Evolutionary conservation across 2,797 vertebrate species (phyloP), one percentile per base, ranked within the genome.

Genomic region (Pseudocheirus occidentalis): DNA sequence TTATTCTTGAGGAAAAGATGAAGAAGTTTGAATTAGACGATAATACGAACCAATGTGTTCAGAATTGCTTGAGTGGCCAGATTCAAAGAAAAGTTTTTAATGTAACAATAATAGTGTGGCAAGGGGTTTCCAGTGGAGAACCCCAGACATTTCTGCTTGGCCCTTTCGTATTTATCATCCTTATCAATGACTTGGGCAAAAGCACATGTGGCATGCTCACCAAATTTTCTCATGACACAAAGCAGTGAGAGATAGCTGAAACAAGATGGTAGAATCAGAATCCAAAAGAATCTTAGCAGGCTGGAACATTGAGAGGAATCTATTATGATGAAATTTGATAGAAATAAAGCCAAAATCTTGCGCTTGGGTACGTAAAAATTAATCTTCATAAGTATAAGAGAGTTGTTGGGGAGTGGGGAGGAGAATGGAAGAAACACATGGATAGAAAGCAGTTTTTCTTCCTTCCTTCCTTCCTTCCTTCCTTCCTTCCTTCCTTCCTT

Each of bases 201-300:
- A 59, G 46, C 27, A 94, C 66, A 73, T n/a, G 6, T 40, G n/a
- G 10, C 28, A 3, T 73, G n/a, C 66, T 73, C 18, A 40, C 7
- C 62, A 40, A 73, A 73, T 73, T 73, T 73, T 18, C 16, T 40
- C 91, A 56, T 21, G 81, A 55, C 24, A 31, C 13, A 14, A 34
- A 46, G 0, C 14, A 16, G 55, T 53, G 91, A 90, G 55, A 40
- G 12, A 40, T 34, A 9, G 50, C 34, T 58, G 90, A 92, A 52
- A 91, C 58, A 55, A 53, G 93, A 62, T 90, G 31, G 57, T 92
- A 92, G 89, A 96, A 96, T 40, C 40, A 87, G 34, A 91, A 55
- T 55, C 55, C 53, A 96, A 73, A 40, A 73, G 34, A 73, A 21
- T 73, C 34, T 40, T 73, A 92, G 90, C 58, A 54, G 87, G 29